These are phyloP conservation scores for Dicrostonyx torquatus DNA, from an alignment of 2,797 vertebrate genomes.

Conservation along the genomic window DNA sequence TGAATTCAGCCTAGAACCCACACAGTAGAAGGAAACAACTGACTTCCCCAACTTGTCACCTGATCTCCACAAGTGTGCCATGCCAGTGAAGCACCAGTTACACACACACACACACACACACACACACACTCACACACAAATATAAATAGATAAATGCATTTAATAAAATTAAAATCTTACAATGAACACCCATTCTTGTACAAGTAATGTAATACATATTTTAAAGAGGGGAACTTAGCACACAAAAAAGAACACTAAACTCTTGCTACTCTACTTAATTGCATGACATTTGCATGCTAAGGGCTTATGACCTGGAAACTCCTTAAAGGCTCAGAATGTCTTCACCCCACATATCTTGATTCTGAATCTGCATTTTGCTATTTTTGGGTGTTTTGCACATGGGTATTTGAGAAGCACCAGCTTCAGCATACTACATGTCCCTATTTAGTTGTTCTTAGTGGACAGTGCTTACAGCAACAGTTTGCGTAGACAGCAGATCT, in stretches of 20 bases:
- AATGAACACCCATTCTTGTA: neutral
- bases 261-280: neutral
- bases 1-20: no score
- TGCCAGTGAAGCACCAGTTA: neutral
- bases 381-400: neutral
- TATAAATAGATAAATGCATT: neutral
- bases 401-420: neutral
- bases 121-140: neutral
- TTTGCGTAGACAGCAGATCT: conserved; percentile 29
- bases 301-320: no score
- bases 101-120: neutral
- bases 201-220: neutral
- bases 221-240: neutral
- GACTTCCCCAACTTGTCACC: neutral
- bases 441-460: neutral
- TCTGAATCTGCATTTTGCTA: neutral
- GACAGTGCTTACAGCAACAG: neutral
- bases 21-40: neutral
- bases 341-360: neutral
- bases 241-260: neutral
- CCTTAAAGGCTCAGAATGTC: neutral
- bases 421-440: neutral
- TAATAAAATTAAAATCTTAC: neutral
- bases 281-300: no score
- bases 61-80: neutral